Evolutionary conservation across 2,888 invertebrate genomes (phyloP), one percentile per base, ranked within the genome.

Genomic region (Drosophila glabriapex): DNA sequence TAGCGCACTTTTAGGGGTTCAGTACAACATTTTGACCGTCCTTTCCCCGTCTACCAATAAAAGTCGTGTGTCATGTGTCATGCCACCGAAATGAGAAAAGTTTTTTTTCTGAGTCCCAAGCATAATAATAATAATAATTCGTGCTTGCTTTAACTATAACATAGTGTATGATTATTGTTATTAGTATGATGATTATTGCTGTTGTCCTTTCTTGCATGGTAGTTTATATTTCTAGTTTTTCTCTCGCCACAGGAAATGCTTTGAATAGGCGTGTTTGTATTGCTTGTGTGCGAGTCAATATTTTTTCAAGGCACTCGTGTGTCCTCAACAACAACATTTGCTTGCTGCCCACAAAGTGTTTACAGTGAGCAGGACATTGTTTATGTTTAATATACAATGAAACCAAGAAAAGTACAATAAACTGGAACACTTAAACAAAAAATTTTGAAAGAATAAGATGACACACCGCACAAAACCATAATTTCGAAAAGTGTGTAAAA

Each of bases 51-150:
- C 0, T 0, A 28, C 37, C 28, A 39, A 37, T 41, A 50, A 41
- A 35, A 46, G 70, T 52, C 60, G 61, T 46, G 10, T 53, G 80
- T 85, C 88, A 83, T 58, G 63, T 53, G 80, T 85, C 88, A 82
- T 54, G 63, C 52, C 52, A 72, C 64, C 73, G 56, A 80, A 86
- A 89, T 89, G 85, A 80, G 81, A 79, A 85, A 87, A 89, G 72
- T 89, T 89, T 63, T 73, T 70, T 69, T 54, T 16, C 28, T n/a
- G 16, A 37, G 29, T 10, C 14, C 25, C 33, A 28, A 61, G 41
- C 35, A 60, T 9, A 37, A 60, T n/a, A 61, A 78, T 59, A 75
- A 69, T 53, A 76, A 78, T 74, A 80, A 64, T 56, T 65, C 50
- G 33, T 49, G 54, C 43, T 35, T 35, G 49, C 65, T 41, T 72